A percentile compares a stretch with the other conserved stretches of the same genome.
phyloP scores from a whole-genome alignment of 2,797 vertebrate genomes.

The Galagoides demidoff region DNA sequence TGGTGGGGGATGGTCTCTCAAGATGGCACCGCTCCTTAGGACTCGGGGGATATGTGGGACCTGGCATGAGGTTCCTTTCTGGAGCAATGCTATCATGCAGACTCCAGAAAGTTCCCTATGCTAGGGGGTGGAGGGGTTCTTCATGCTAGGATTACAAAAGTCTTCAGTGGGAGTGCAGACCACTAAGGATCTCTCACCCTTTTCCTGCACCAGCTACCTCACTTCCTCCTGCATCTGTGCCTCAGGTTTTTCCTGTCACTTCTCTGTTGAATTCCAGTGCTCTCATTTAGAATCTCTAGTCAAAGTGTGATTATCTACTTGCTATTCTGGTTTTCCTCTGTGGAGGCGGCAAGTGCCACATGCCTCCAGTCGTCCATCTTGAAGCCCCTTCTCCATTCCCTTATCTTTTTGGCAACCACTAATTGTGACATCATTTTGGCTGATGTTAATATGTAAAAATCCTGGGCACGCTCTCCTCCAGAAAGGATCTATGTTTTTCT shows the following conservation, averaged over 20 bases:
- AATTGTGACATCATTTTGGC: background rate
- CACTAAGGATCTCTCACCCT: background rate
- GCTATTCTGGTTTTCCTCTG: background rate
- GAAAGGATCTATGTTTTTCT: background rate
- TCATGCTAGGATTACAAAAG: background rate
- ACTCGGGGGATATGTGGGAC: background rate
- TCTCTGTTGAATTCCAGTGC: background rate
- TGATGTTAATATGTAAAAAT: background rate
- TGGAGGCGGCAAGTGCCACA: background rate
- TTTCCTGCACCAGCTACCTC: background rate
- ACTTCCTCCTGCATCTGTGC: background rate
- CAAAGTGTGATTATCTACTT: background rate
- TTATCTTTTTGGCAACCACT: background rate
- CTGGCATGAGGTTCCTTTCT: background rate
- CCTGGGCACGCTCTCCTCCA: background rate
- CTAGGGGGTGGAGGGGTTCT: background rate
- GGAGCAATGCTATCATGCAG: background rate
- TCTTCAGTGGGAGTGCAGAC: background rate
- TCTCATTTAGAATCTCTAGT: background rate
- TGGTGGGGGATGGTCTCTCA: background rate
- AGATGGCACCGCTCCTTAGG: background rate
- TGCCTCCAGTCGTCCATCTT: background rate
- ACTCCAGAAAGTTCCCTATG: background rate
- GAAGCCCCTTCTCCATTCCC: background rate
- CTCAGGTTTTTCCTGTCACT: background rate